Conservation (phyloP, 2,797 vertebrate genomes). For the Helarctos malayanus region DNA sequence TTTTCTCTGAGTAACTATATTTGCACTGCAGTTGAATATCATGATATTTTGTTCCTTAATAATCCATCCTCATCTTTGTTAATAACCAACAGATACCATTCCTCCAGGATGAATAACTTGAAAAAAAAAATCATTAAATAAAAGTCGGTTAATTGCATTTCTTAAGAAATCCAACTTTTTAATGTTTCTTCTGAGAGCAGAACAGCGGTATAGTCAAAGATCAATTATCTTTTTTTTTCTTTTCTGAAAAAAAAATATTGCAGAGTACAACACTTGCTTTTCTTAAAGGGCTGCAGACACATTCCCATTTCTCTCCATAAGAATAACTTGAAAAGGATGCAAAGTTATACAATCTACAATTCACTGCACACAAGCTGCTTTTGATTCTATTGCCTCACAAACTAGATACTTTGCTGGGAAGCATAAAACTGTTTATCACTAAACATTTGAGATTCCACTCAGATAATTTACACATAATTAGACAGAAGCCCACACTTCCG, state of each 20-base stretch:
- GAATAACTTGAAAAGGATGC: constrained; percentile 67
- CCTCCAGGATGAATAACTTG: constrained; percentile 66
- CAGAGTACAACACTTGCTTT: constrained; percentile 56
- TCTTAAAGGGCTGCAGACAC: constrained; percentile 66
- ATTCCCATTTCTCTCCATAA: constrained; percentile 68
- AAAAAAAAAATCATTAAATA: constrained; percentile 82
- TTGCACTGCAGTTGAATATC: neutral
- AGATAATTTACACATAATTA: constrained; percentile 85
- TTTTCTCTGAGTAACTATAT: neutral
- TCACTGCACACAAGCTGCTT: constrained; percentile 79
- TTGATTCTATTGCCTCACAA: constrained; percentile 80
- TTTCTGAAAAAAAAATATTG: neutral
- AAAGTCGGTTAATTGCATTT: constrained; percentile 74
- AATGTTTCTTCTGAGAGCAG: constrained; percentile 77
- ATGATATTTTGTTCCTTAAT: constrained; percentile 72
- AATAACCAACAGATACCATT: constrained; percentile 75
- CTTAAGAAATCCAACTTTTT: constrained; percentile 82
- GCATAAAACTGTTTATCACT: constrained; percentile 82
- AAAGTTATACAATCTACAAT: constrained; percentile 69
- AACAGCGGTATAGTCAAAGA: constrained; percentile 60
- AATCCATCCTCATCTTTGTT: constrained; percentile 68
- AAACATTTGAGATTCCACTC: constrained; percentile 81
- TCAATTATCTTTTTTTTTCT: constrained; percentile 66
- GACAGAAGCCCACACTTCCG: constrained; percentile 76
- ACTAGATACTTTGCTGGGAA: constrained; percentile 77